These are phyloP conservation scores for Penaeus vannamei DNA, from an alignment of 1,140 invertebrate genomes.

Conservation along the genomic window DNA sequence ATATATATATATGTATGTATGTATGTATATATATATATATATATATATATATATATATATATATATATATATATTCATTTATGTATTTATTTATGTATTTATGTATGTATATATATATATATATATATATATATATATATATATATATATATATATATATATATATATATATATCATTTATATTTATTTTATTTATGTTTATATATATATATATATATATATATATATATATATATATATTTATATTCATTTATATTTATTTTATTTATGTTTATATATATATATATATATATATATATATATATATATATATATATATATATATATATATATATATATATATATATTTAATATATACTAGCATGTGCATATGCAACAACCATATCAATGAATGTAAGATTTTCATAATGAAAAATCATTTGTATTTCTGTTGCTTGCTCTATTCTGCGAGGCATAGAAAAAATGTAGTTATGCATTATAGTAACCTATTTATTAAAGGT, in stretches of 20 bases:
- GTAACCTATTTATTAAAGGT: too few species aligned
- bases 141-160: neutral
- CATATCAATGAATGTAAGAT: neutral
- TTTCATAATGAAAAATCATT: neutral
- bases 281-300: constrained; percentile 28
- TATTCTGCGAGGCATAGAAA: too few species aligned
- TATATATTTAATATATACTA: neutral
- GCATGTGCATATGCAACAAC: neutral
- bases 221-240: neutral
- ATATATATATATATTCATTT: constrained; percentile 14
- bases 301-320: constrained; percentile 29
- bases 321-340: constrained; percentile 28
- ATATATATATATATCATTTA: neutral
- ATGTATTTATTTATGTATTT: neutral
- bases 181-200: neutral
- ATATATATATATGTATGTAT: constrained; percentile 20
- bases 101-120: constrained; percentile 21
- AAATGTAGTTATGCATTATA: too few species aligned
- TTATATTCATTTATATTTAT: neutral
- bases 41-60: constrained; percentile 24
- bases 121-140: constrained; percentile 24
- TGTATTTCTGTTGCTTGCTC: too few species aligned
- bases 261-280: constrained; percentile 20
- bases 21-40: constrained; percentile 1
- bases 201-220: neutral